Evolutionary conservation across 2,113 vertebrate species (phyloP).

Genomic region (Carassius auratus): DNA sequence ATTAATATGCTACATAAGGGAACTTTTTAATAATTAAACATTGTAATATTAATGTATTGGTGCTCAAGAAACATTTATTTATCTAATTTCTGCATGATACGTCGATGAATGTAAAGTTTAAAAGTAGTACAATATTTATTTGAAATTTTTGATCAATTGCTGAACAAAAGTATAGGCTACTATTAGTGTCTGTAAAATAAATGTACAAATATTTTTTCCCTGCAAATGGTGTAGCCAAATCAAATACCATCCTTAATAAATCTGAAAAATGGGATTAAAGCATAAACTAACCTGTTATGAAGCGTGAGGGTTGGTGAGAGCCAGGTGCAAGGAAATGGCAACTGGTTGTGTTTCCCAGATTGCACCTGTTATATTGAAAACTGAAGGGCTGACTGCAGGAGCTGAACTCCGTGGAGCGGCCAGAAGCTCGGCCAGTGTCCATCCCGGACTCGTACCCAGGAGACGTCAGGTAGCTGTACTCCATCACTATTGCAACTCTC

Average conservation of each 20-base stretch:
- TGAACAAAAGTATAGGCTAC: no score
- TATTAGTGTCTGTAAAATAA: no score
- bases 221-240: background rate
- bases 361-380: conserved; percentile 91
- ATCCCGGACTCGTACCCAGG: conserved; percentile 90
- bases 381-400: conserved; percentile 89
- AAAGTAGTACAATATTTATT: no score
- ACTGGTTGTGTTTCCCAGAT: conserved; percentile 85
- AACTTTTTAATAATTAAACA: no score
- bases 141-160: no score
- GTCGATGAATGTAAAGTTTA: no score
- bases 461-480: conserved; percentile 92
- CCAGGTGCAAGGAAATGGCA: conserved; percentile 86
- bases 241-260: background rate
- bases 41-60: no score
- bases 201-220: background rate
- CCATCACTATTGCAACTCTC: conserved; percentile 80
- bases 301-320: conserved; percentile 56
- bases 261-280: background rate
- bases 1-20: no score
- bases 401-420: conserved; percentile 89
- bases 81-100: no score
- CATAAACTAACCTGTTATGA: background rate
- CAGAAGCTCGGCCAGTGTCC: conserved; percentile 85
- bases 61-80: no score